phyloP scores from a whole-genome alignment of 2,113 vertebrate genomes.

The Tragelaphus strepsiceros region DNA sequence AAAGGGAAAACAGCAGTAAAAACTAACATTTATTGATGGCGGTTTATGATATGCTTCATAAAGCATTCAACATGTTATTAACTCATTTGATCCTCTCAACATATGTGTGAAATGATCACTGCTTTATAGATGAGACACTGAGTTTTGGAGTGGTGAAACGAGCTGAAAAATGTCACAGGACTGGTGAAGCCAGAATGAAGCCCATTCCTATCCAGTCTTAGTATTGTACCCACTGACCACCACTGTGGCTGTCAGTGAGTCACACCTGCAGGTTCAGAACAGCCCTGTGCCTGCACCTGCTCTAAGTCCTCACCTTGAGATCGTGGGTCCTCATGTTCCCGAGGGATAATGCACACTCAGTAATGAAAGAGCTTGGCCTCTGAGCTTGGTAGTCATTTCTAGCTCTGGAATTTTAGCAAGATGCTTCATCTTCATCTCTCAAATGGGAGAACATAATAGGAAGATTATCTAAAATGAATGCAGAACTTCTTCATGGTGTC shows the following conservation, averaged over 20 bases:
- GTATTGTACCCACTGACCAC: not conserved
- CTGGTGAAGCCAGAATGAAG: not conserved
- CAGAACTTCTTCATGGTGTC: not conserved
- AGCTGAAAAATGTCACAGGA: not conserved
- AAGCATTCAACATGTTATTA: not conserved
- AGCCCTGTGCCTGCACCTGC: not conserved
- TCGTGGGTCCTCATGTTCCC: not conserved
- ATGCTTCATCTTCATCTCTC: not conserved
- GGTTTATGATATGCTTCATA: not conserved
- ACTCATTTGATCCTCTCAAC: not conserved
- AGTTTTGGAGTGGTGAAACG: not conserved
- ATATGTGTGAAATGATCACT: not conserved
- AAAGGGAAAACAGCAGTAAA: not conserved
- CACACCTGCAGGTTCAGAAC: not conserved
- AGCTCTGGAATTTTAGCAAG: not conserved
- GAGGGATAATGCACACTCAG: not conserved
- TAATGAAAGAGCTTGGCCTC: not conserved
- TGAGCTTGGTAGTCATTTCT: not conserved
- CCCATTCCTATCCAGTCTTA: not conserved
- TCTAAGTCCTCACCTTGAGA: not conserved
- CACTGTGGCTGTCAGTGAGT: not conserved
- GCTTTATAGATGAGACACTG: not conserved
- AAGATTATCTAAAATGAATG: not conserved
- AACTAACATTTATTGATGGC: not conserved
- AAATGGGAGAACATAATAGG: not conserved